Base-by-base conservation (phyloP, 37 sponge, comb jelly and placozoan species). In the Hexactinellida sp. region DNA sequence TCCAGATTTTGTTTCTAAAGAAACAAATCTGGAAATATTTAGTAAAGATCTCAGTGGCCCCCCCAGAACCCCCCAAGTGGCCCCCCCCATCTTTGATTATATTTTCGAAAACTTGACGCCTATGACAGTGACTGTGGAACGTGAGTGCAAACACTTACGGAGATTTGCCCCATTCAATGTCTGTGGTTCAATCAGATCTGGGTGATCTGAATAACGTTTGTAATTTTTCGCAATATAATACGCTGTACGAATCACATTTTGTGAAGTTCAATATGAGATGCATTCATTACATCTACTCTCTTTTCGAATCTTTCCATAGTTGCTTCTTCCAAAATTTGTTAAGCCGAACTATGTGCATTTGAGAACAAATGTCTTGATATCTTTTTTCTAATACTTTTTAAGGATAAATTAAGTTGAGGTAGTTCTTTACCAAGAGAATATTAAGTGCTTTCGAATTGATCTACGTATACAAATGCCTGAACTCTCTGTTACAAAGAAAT, bases 111-210 rank as follows among this genome's bases (percentile, higher is more conserved):
- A n/a, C n/a, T n/a, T n/a, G n/a, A n/a, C n/a, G n/a, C n/a, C n/a
- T n/a, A n/a, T n/a, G n/a, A n/a, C n/a, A 47, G 52, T 47, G 52
- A 16, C 52, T 32, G 76, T 63, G 76, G 76, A 63, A 5, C 76
- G 76, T 63, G 76, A 63, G 76, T 63, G 13, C 76, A 63, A 63
- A 63, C 76, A 63, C 21, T 21, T 63, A 63, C 76, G 19, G 76
- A 63, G 76, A 63, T 63, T 63, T n/a, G 76, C 76, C 76, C 76
- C 76, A 63, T 63, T 63, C 76, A 63, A 63, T 63, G 76, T 63
- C 21, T 63, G 76, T 63, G 13, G 76, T 63, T 63, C 76, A n/a
- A 63, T 63, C 3, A 63, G 76, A 63, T 63, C 76, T 63, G 76
- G 76, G 30, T 63, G 76, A 63, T 63, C 34, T 63, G 76, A 63